Conservation (phyloP, 2,888 invertebrate species). For the Leptogaster cylindrica region DNA sequence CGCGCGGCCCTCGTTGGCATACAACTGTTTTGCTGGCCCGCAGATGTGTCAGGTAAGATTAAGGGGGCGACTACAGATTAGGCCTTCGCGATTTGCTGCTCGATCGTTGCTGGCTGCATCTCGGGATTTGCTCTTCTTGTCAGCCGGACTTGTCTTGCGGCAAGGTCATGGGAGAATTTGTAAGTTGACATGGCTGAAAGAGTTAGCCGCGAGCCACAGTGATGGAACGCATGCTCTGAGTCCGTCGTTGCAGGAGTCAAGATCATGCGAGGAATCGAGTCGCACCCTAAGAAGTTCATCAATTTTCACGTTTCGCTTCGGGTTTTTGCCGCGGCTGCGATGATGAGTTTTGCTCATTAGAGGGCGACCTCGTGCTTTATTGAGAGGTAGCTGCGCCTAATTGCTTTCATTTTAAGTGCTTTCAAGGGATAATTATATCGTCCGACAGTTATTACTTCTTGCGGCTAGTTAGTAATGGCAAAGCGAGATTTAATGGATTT, state of each 20-base stretch:
- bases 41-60: conserved; percentile 38
- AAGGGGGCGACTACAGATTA: conserved; percentile 40
- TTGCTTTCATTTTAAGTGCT: conserved; percentile 48
- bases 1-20: background rate
- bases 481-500: conserved; percentile 21
- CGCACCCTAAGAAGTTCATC: conserved; percentile 39
- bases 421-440: conserved; percentile 36
- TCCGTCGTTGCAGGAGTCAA: background rate
- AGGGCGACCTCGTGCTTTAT: conserved; percentile 50
- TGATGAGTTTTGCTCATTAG: conserved; percentile 48
- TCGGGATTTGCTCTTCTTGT: conserved; percentile 5
- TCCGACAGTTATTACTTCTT: conserved; percentile 38
- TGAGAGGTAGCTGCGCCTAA: conserved; percentile 50
- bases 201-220: conserved; percentile 13
- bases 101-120: background rate
- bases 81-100: conserved; percentile 35
- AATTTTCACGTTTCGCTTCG: conserved; percentile 25
- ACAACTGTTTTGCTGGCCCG: background rate
- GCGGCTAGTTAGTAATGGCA: conserved; percentile 26
- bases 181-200: background rate
- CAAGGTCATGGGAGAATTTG: conserved; percentile 41
- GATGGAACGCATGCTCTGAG: conserved; percentile 17
- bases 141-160: conserved; percentile 38
- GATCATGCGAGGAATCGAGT: conserved; percentile 30
- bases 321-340: background rate